Evolutionary conservation across 2,888 invertebrate genomes (phyloP).

Genomic region (Anticlea derivata): DNA sequence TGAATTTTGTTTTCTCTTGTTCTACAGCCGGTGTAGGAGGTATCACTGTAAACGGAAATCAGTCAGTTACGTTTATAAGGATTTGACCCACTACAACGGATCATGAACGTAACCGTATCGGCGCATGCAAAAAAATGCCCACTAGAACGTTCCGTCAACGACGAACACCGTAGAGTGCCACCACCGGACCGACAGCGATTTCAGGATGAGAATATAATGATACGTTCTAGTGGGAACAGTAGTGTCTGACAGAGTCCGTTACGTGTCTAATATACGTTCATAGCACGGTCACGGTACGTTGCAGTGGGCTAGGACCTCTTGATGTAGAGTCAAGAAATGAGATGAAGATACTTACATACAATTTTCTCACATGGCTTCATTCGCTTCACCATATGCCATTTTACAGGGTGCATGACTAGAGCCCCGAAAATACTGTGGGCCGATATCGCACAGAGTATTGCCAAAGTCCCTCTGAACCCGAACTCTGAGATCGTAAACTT

Average conservation of each 20-base stretch:
- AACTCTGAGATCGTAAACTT: conserved; percentile 85
- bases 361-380: conserved; percentile 69
- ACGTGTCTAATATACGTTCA: no score
- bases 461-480: conserved; percentile 89
- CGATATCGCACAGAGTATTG: conserved; percentile 87
- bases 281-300: no score
- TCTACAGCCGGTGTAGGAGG: conserved; percentile 74
- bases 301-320: no score
- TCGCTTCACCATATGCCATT: conserved; percentile 86
- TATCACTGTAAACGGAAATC: conserved; percentile 60
- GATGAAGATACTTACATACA: conserved; percentile 63
- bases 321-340: not conserved
- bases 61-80: not conserved
- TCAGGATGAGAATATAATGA: no score
- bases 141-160: no score
- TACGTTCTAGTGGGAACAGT: no score
- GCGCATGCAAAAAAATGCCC: no score
- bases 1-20: conserved; percentile 59
- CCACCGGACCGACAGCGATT: no score
- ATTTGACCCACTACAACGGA: no score
- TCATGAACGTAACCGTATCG: no score
- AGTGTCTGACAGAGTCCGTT: no score
- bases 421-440: conserved; percentile 87
- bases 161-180: no score
- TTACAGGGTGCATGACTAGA: conserved; percentile 88